Conservation (phyloP, 2,113 vertebrate species). For the Seriola quinqueradiata region DNA sequence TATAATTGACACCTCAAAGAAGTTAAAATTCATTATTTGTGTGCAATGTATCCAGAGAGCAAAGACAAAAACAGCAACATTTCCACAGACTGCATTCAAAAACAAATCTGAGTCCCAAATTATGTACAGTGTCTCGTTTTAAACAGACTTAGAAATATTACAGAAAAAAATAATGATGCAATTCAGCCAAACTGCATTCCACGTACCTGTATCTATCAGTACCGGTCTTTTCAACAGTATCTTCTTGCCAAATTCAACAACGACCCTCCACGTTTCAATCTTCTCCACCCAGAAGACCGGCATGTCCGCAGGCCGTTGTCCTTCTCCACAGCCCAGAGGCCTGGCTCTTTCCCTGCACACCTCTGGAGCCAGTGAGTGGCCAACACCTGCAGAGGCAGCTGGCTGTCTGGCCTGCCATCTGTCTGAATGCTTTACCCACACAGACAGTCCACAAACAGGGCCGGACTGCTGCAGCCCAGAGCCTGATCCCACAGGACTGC, state of each 20-base stretch:
- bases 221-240: background rate
- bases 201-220: background rate
- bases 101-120: background rate
- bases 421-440: background rate
- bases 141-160: background rate
- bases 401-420: constrained; percentile 19
- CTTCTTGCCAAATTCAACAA: constrained; percentile 43
- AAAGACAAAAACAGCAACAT: background rate
- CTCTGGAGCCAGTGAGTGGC: constrained; percentile 35
- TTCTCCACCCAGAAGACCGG: constrained; percentile 4
- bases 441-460: constrained; percentile 1
- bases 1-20: constrained; percentile 18
- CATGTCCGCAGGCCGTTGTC: constrained; percentile 5
- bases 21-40: constrained; percentile 10
- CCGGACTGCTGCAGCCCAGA: background rate
- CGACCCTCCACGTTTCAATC: background rate
- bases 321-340: constrained; percentile 14
- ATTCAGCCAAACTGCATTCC: background rate
- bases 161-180: background rate
- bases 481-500: background rate
- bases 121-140: background rate
- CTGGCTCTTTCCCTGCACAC: constrained; percentile 18
- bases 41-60: background rate
- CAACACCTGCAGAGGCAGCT: constrained; percentile 45
- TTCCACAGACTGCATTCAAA: background rate